These are phyloP conservation scores for Drosophila grimshawi DNA, from an alignment of 1,140 invertebrate genomes.

Conservation along the genomic window DNA sequence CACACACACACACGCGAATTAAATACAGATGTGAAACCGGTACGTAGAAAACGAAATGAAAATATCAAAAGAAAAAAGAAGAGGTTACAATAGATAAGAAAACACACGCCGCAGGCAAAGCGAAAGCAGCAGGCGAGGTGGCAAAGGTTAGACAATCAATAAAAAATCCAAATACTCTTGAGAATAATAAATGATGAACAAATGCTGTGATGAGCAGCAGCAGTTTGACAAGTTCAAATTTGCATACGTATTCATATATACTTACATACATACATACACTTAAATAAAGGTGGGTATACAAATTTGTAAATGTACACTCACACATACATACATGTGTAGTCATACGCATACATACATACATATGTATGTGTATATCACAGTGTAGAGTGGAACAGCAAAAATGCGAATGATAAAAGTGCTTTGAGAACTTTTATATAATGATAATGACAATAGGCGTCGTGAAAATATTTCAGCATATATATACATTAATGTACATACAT, in stretches of 20 bases:
- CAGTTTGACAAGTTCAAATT: slow-evolving; percentile 24
- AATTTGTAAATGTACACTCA: neutral
- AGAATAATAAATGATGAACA: slow-evolving; percentile 19
- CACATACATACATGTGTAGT: slow-evolving; percentile 6
- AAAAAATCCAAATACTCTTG: slow-evolving; percentile 14
- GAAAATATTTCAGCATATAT: slow-evolving; percentile 1
- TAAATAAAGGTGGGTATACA: neutral
- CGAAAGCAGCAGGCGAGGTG: slow-evolving; percentile 10
- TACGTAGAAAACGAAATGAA: slow-evolving; percentile 8
- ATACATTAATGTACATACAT: neutral
- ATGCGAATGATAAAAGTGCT: slow-evolving; percentile 19
- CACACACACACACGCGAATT: slow-evolving; percentile 8
- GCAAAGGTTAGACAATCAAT: slow-evolving; percentile 66
- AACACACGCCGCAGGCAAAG: slow-evolving; percentile 42
- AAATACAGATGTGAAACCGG: slow-evolving; percentile 47
- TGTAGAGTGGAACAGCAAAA: slow-evolving; percentile 9
- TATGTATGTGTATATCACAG: slow-evolving; percentile 9
- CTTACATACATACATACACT: neutral
- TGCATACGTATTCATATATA: slow-evolving; percentile 20
- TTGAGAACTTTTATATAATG: slow-evolving; percentile 22
- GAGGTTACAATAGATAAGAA: slow-evolving; percentile 42
- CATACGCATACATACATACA: slow-evolving; percentile 6
- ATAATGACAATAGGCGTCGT: slow-evolving; percentile 15
- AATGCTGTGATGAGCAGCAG: slow-evolving; percentile 15
- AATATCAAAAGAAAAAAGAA: slow-evolving; percentile 3